Conservation (phyloP, 2,797 vertebrate genomes). For the Pelobates cultripes region DNA sequence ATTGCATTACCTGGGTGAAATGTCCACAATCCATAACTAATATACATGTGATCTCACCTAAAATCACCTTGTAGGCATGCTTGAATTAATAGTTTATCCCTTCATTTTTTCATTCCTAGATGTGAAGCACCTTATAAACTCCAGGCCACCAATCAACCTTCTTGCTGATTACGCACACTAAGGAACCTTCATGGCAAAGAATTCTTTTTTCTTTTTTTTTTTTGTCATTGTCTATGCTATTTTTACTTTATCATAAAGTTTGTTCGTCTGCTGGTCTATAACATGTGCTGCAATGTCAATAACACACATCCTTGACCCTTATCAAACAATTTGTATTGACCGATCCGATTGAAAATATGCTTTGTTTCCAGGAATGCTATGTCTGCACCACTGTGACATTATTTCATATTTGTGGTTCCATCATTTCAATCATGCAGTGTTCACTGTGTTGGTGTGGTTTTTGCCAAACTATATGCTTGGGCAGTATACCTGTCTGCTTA, state of each 20-base stretch:
- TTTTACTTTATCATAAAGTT: neutral
- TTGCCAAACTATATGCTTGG: no score
- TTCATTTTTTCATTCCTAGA: slow-evolving; percentile 13
- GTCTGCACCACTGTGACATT: neutral
- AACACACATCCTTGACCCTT: neutral
- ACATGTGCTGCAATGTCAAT: slow-evolving; percentile 6
- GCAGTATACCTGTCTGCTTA: no score
- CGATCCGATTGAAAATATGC: neutral
- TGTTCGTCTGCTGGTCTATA: neutral
- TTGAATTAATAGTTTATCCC: no score
- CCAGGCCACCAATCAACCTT: neutral
- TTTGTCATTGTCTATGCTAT: neutral
- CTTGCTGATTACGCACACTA: slow-evolving; percentile 5
- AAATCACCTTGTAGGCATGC: no score
- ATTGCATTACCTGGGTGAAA: no score
- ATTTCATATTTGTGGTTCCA: neutral
- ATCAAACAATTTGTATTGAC: neutral
- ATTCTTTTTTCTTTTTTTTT: neutral
- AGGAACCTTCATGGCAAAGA: neutral
- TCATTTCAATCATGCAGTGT: no score
- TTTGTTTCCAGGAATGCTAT: neutral
- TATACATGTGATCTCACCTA: no score
- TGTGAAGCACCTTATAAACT: slow-evolving; percentile 27
- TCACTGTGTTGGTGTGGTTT: no score
- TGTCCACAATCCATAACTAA: no score